Evolutionary conservation across 2,113 vertebrate species (phyloP).

Genomic region (Bolborhynchus lineola): DNA sequence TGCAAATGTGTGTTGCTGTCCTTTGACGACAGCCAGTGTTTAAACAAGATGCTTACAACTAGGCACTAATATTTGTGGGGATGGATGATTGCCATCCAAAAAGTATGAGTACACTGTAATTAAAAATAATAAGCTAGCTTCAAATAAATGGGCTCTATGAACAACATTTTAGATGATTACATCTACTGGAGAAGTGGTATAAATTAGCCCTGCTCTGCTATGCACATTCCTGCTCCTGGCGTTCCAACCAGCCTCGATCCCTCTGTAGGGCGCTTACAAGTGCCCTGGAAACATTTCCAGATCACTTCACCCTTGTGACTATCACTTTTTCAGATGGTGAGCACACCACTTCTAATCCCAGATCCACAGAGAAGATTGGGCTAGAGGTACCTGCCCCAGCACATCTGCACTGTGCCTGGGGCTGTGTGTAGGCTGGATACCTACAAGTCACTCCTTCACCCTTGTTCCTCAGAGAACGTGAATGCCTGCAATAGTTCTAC

Average conservation of each 20-base stretch:
- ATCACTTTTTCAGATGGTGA: neutral
- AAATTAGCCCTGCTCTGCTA: neutral
- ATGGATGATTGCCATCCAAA: neutral
- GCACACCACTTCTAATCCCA: neutral
- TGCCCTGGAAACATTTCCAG: neutral
- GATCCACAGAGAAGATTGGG: neutral
- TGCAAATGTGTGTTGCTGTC: neutral
- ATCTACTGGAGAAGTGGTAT: neutral
- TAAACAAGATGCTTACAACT: neutral
- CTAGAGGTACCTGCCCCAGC: neutral
- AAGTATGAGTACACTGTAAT: neutral
- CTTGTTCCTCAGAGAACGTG: neutral
- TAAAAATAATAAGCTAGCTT: neutral
- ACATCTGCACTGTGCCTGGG: fast-evolving
- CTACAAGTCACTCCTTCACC: fast-evolving
- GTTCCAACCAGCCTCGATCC: neutral
- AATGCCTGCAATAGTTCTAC: neutral
- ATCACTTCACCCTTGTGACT: neutral
- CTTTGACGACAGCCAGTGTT: neutral
- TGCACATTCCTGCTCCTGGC: neutral
- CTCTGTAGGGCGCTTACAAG: neutral
- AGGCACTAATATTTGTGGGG: neutral
- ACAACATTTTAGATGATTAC: neutral
- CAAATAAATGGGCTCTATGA: neutral
- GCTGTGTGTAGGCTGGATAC: neutral